Evolutionary conservation across 2,113 vertebrate genomes (phyloP), one percentile per base, ranked within the genome.

Genomic region (Phalacrocorax aristotelis): DNA sequence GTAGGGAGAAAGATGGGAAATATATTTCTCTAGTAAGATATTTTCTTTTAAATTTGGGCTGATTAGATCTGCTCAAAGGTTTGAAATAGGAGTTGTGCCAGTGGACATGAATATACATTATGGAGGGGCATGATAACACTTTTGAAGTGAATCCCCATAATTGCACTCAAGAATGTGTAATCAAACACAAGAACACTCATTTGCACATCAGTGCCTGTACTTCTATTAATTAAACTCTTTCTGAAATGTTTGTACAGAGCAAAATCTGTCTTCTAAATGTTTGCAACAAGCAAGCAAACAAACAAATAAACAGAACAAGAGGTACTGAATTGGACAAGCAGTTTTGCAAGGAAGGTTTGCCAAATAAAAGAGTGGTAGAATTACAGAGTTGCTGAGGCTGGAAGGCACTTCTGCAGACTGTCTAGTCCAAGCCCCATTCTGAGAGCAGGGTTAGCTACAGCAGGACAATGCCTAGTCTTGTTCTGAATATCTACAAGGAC

Each of bases 181-280:
- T 95, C 94, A 97, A 90, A 93, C 52, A 92, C 58, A 94, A 96
- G 87, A 95, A 94, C 36, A 68, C 40, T 95, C 83, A 95, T 97
- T 97, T 95, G 34, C 48, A 96, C 86, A 92, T 95, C 77, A 91
- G 57, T 85, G 52, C 92, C 52, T 85, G 44, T 91, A 80, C 66
- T 95, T 95, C 62, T 93, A 95, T 93, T 96, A 97, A 97, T 97
- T 97, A 95, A 94, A 94, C 42, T 87, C 81, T 87, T 93, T 93
- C 58, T 89, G 49, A 91, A 89, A 93, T 94, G 54, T 91, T 95
- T 95, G 62, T 85, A 62, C 12, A 79, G 81, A 94, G 49, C 5
- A 61, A 95, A 95, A 96, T 93, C 57, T 93, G 19, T 79, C 87
- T 95, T 87, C 57, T 61, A 64, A 96, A 92, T 93, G 42, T 93